Percentiles rank a stretch among this genome's conserved stretches.
Evolutionary conservation across 1,140 invertebrate genomes (phyloP).

Genomic region (Vanessa atalanta): DNA sequence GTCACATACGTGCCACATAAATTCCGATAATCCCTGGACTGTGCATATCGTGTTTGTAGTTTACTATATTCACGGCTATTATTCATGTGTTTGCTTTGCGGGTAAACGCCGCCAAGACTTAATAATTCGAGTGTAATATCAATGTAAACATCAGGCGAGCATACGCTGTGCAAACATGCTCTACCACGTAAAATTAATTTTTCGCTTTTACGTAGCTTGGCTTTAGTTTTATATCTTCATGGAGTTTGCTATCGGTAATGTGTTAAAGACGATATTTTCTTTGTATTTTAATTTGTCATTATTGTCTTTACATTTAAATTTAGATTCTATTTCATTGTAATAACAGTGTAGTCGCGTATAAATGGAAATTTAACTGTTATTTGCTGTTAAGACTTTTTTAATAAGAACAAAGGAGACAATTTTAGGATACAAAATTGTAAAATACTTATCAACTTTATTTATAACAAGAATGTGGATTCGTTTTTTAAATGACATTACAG

Average conservation of each 20-base stretch:
- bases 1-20: slow-evolving; percentile 77
- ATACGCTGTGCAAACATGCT: slow-evolving; percentile 31
- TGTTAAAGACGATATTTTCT: not conserved
- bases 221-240: slow-evolving; percentile 13
- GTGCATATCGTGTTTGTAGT: slow-evolving; percentile 63
- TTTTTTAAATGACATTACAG: not conserved
- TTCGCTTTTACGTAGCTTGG: slow-evolving; percentile 40
- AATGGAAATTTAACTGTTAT: too few relatives aligned
- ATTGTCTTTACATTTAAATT: not conserved
- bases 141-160: slow-evolving; percentile 52
- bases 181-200: slow-evolving; percentile 35
- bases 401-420: too few relatives aligned
- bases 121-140: slow-evolving; percentile 71
- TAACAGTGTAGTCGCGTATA: too few relatives aligned
- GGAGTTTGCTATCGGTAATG: not conserved
- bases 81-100: slow-evolving; percentile 75
- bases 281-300: not conserved
- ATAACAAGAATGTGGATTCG: too few relatives aligned
- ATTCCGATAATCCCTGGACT: slow-evolving; percentile 75
- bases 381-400: too few relatives aligned
- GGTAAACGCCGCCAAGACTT: slow-evolving; percentile 71
- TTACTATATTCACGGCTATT: slow-evolving; percentile 71
- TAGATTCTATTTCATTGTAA: too few relatives aligned
- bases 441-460: too few relatives aligned
- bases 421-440: too few relatives aligned